Percentiles rank a stretch among this genome's conserved stretches.
These are phyloP conservation scores for Sussaba pulchella DNA, from an alignment of 2,888 invertebrate species.

Conservation along the genomic window DNA sequence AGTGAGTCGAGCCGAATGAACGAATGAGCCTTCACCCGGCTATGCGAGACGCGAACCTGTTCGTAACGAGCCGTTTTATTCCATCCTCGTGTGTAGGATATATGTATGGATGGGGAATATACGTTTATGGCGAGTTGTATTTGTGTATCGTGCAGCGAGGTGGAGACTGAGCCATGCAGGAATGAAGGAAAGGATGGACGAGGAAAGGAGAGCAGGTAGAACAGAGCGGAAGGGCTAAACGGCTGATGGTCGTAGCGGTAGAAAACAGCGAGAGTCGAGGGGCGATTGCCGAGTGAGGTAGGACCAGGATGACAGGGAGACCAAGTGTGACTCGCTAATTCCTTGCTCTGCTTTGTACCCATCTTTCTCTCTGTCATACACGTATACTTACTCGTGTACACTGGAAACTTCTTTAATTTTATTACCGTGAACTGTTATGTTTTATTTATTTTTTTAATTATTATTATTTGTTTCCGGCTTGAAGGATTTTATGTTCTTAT, in stretches of 20 bases:
- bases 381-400: no score
- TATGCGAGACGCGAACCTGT: conserved; percentile 66
- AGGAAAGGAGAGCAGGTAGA: conserved; percentile 28
- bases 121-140: no score
- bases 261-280: conserved; percentile 39
- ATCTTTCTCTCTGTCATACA: background rate
- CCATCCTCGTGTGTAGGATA: conserved; percentile 48
- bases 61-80: conserved; percentile 68
- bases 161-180: background rate
- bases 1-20: conserved; percentile 55
- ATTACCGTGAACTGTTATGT: no score
- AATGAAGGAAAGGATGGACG: background rate
- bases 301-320: conserved; percentile 73
- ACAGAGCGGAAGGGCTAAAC: conserved; percentile 53
- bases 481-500: no score
- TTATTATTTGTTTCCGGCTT: no score
- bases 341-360: conserved; percentile 18
- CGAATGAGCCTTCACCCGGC: conserved; percentile 65
- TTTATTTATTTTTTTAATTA: no score
- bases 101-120: conserved; percentile 4
- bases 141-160: background rate
- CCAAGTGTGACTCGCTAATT: conserved; percentile 34
- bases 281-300: conserved; percentile 77
- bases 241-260: conserved; percentile 17
- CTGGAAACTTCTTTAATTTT: no score